phyloP scores from a whole-genome alignment of 1,140 invertebrate genomes.

The Cheumatopsyche charites region DNA sequence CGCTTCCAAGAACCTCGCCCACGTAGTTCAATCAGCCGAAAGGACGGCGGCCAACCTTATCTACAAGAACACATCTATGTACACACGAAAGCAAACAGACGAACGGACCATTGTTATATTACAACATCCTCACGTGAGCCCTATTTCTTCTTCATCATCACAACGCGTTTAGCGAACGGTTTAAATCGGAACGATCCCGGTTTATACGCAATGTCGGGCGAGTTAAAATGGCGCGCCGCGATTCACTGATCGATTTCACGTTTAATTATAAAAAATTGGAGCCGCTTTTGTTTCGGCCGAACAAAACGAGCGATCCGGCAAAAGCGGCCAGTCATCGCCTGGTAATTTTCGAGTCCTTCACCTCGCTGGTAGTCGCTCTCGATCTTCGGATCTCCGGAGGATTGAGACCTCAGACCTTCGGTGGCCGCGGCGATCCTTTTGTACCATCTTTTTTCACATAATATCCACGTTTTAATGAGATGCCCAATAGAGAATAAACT shows the following conservation, averaged over 20 bases:
- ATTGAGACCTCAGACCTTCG: slow-evolving; percentile 31
- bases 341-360: slow-evolving; percentile 34
- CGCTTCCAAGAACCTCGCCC: slow-evolving; percentile 24
- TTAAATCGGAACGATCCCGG: neutral
- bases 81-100: slow-evolving; percentile 37
- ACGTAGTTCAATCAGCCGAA: slow-evolving; percentile 19
- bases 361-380: neutral
- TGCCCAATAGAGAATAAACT: slow-evolving; percentile 31
- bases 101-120: slow-evolving; percentile 29
- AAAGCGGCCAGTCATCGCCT: slow-evolving; percentile 25
- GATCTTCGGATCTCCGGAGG: neutral
- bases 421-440: neutral
- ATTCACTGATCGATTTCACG: slow-evolving; percentile 19
- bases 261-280: slow-evolving; percentile 10
- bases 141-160: too few relatives aligned
- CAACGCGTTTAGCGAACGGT: too few relatives aligned
- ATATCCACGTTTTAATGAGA: slow-evolving; percentile 31
- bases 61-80: slow-evolving; percentile 35
- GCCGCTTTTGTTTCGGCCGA: slow-evolving; percentile 12
- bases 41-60: slow-evolving; percentile 24
- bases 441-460: slow-evolving; percentile 24
- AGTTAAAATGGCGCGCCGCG: neutral
- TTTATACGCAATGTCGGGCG: neutral
- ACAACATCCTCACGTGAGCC: neutral
- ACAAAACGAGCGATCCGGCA: slow-evolving; percentile 1